Evolutionary conservation across 2,888 invertebrate species (phyloP), one percentile per base, ranked within the genome.

Genomic region (Drosophila lutescens): DNA sequence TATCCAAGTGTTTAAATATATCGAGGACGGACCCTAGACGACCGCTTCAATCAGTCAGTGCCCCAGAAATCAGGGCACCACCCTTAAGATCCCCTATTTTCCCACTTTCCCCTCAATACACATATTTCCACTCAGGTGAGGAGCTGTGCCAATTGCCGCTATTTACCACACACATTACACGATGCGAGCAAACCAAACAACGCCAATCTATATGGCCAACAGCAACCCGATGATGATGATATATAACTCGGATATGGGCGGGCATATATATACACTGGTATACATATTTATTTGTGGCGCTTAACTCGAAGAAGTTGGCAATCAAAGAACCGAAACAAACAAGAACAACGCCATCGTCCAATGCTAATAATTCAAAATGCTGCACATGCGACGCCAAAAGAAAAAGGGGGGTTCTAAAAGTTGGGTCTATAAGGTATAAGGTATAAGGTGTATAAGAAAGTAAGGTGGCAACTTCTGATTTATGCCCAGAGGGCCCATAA

Each of bases 291-390:
- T 49, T 20, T 38, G 51, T 78, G 84, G 81, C 78, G 78, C 74
- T 47, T 73, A 55, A 13, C 34, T 49, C 49, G 41, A 65, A 72
- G 72, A 79, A 80, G 78, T 46, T 85, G 82, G 84, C 79, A 85
- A 80, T 80, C 78, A 74, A 74, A 80, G 73, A 82, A 77, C 73
- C 74, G 66, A 77, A 77, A 68, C 76, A 61, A 60, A 71, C 71
- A 62, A 57, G 58, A 68, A 53, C 56, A 76, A 40, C 67, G 55
- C 49, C 59, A 63, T 66, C 60, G 63, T 56, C 71, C 72, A 65
- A 71, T 59, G 67, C 65, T 83, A 83, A 86, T 82, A 86, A 83
- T 86, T 82, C 85, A 82, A 82, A 82, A 78, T 79, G 82, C 74
- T 85, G 65, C 85, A 82, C 82, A 82, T 82, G 82, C 81, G 79